These are phyloP conservation scores for Zaprionus ornatus DNA, from an alignment of 1,140 invertebrate genomes.

Conservation along the genomic window DNA sequence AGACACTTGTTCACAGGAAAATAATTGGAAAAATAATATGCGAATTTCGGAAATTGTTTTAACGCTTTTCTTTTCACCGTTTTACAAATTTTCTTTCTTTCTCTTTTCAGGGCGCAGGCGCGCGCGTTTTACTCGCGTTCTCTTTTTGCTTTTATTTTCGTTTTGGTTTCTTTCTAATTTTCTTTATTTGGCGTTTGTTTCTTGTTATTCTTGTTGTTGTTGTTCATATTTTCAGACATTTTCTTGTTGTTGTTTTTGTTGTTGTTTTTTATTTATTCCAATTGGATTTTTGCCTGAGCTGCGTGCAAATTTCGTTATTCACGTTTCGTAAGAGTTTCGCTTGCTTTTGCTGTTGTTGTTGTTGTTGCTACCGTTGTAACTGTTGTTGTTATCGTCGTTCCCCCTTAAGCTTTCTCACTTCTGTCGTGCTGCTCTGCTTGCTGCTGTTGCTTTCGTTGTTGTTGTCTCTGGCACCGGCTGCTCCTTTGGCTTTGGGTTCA, in stretches of 20 bases:
- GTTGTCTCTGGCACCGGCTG: conserved; percentile 32
- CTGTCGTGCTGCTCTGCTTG: conserved; percentile 26
- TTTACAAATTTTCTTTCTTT: not conserved
- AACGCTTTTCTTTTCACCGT: not conserved
- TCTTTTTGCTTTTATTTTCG: not conserved
- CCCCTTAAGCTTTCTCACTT: conserved; percentile 12
- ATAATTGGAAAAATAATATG: not conserved
- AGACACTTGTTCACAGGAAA: not conserved
- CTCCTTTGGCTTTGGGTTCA: conserved; percentile 31
- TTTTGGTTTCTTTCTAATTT: not conserved
- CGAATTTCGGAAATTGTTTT: not conserved
- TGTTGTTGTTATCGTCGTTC: conserved; percentile 7
- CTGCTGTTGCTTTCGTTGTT: conserved; percentile 13
- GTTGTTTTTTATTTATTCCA: not conserved
- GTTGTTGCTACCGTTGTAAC: not conserved
- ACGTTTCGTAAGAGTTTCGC: conserved; percentile 51
- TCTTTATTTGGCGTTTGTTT: not conserved
- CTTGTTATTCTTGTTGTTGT: conserved; percentile 7
- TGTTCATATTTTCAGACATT: conserved; percentile 5
- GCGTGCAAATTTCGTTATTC: conserved; percentile 35
- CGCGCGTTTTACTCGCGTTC: not conserved
- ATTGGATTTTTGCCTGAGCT: conserved; percentile 6
- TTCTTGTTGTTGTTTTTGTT: not conserved
- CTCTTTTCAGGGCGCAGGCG: not conserved
- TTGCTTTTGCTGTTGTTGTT: conserved; percentile 1